Percentiles rank a stretch among this genome's conserved stretches.
These are phyloP conservation scores for Hippocampus barbouri DNA, from an alignment of 2,113 vertebrate genomes.

Conservation along the genomic window DNA sequence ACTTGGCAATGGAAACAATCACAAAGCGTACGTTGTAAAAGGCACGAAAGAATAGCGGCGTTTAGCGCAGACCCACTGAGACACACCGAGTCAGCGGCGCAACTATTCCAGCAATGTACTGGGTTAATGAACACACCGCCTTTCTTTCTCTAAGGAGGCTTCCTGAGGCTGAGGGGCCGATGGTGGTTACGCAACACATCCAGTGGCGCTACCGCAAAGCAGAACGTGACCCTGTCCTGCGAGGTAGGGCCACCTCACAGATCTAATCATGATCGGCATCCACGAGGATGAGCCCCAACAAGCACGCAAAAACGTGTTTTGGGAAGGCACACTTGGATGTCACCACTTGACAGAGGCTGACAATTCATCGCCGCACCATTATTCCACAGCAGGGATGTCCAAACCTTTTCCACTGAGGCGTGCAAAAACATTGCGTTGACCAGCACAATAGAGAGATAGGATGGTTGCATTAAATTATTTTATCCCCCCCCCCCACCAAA, in stretches of 20 bases:
- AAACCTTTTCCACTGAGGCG: too few relatives aligned
- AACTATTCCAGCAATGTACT: constrained; percentile 29
- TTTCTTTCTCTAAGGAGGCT: constrained; percentile 39
- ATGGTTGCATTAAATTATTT: too few relatives aligned
- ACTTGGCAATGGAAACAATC: not conserved
- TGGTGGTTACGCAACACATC: constrained; percentile 50
- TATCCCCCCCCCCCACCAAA: too few relatives aligned
- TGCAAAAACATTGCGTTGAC: too few relatives aligned
- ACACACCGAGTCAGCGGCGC: not conserved
- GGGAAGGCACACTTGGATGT: constrained; percentile 25
- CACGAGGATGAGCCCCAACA: constrained; percentile 1
- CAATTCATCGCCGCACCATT: not conserved
- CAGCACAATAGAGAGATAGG: too few relatives aligned
- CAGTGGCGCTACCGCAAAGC: constrained; percentile 28
- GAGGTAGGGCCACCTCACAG: constrained; percentile 26
- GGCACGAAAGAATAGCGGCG: not conserved
- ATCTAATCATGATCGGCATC: not conserved
- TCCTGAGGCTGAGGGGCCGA: constrained; percentile 54
- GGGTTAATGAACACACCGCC: constrained; percentile 43
- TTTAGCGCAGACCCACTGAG: not conserved
- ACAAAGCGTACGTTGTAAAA: not conserved
- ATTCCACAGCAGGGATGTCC: too few relatives aligned
- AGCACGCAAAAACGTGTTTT: constrained; percentile 8
- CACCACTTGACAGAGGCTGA: constrained; percentile 3
- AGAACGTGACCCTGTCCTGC: constrained; percentile 27